Conservation (phyloP, 1,140 invertebrate genomes). For the Teleogryllus occipitalis region DNA sequence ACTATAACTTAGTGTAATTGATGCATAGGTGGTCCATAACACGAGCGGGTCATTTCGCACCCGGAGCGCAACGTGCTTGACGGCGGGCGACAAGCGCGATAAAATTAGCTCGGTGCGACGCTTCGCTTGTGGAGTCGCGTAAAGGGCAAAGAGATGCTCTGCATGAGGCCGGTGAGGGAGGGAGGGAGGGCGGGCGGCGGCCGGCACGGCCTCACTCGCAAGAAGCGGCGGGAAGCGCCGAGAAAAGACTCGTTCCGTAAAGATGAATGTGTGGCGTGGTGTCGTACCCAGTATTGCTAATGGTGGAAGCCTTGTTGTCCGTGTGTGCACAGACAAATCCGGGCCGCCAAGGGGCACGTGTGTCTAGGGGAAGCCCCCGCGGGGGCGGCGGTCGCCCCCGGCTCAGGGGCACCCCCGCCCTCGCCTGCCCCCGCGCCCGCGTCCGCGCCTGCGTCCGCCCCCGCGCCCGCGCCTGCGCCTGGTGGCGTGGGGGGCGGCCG, state of each 20-base stretch:
- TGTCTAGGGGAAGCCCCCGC: constrained; percentile 34
- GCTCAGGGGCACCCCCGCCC: constrained; percentile 37
- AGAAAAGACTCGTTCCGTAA: not conserved
- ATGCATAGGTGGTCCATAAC: too few relatives aligned
- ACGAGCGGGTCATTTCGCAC: too few relatives aligned
- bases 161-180: too few relatives aligned
- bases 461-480: too few relatives aligned
- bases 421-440: too few relatives aligned
- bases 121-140: not conserved
- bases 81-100: not conserved
- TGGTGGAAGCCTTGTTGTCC: not conserved
- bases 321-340: constrained; percentile 42
- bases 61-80: too few relatives aligned
- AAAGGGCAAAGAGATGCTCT: not conserved
- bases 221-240: not conserved
- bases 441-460: too few relatives aligned
- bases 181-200: too few relatives aligned
- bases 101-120: not conserved
- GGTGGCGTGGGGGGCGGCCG: too few relatives aligned
- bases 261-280: not conserved
- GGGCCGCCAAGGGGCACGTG: constrained; percentile 48
- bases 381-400: constrained; percentile 24
- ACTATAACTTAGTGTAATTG: too few relatives aligned
- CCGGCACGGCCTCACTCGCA: too few relatives aligned
- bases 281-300: not conserved